Conservation (phyloP, 2,113 vertebrate species). For the Lasiurus borealis region DNA sequence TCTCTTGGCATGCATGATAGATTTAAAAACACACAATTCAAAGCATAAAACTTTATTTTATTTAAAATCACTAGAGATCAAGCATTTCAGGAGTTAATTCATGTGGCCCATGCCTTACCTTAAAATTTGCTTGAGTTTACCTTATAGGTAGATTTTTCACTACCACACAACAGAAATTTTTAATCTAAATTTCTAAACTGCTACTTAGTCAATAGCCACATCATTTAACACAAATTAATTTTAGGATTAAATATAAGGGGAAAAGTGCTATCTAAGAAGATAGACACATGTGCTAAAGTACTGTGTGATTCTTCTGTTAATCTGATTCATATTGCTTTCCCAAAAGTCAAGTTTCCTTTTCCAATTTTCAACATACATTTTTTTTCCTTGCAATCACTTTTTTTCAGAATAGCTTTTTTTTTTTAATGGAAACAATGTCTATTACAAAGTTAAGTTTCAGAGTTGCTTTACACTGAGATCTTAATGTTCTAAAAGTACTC, state of each 20-base stretch:
- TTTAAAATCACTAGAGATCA: not conserved
- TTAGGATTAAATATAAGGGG: not conserved
- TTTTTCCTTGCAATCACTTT: not conserved
- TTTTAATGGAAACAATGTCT: not conserved
- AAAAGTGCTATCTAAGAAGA: not conserved
- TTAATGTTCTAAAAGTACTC: not conserved
- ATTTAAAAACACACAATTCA: not conserved
- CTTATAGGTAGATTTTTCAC: not conserved
- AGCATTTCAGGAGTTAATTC: not conserved
- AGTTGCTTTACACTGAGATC: not conserved
- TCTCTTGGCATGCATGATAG: not conserved
- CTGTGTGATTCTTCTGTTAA: slow-evolving; percentile 18
- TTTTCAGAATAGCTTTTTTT: not conserved
- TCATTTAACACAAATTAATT: not conserved
- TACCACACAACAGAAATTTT: not conserved
- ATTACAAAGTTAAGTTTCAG: not conserved
- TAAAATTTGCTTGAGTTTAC: not conserved
- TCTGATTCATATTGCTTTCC: slow-evolving; percentile 2
- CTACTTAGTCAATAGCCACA: not conserved
- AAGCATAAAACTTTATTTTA: not conserved
- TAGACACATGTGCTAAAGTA: not conserved
- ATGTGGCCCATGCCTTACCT: not conserved
- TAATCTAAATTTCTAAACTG: not conserved
- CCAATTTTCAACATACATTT: not conserved
- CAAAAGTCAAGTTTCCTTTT: not conserved